A percentile compares a stretch with the other conserved stretches of the same genome.
Evolutionary conservation across 2,888 invertebrate genomes (phyloP).

Genomic region (Alloplasta piceator): DNA sequence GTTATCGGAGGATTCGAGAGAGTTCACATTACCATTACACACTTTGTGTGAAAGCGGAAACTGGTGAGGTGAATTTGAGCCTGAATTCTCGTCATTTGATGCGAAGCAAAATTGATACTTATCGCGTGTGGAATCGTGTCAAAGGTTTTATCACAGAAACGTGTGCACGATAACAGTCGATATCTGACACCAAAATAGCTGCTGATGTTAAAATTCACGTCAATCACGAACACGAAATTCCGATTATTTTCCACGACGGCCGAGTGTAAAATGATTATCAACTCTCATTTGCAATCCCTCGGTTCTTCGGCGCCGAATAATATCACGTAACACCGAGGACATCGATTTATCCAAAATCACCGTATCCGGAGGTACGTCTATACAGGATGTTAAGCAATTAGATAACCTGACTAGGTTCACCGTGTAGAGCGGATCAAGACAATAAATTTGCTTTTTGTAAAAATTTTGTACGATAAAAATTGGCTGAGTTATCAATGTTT

Average conservation of each 20-base stretch:
- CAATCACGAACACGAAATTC: slow-evolving; percentile 25
- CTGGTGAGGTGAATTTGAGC: slow-evolving; percentile 28
- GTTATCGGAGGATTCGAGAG: slow-evolving; percentile 11
- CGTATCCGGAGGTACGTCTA: too few species aligned
- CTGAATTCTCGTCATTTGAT: slow-evolving; percentile 13
- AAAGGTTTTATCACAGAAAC: slow-evolving; percentile 7
- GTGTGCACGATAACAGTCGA: slow-evolving; percentile 9
- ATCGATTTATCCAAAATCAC: too few species aligned
- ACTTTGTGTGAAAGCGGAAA: slow-evolving; percentile 15
- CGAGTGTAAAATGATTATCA: slow-evolving; percentile 25
- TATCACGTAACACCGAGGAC: too few species aligned
- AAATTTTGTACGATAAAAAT: too few species aligned
- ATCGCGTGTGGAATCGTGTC: slow-evolving; percentile 9
- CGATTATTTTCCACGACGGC: slow-evolving; percentile 9
- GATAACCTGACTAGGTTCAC: too few species aligned
- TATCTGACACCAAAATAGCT: slow-evolving; percentile 24
- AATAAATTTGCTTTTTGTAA: too few species aligned
- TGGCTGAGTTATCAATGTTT: too few species aligned
- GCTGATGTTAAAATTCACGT: not conserved
- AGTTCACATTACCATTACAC: not conserved
- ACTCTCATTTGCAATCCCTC: not conserved
- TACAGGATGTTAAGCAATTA: too few species aligned
- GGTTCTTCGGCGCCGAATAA: too few species aligned
- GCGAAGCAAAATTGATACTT: slow-evolving; percentile 31
- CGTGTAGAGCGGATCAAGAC: too few species aligned